Evolutionary conservation across 2,797 vertebrate species (phyloP), one percentile per base, ranked within the genome.

Genomic region (Kryptolebias ocellatus): DNA sequence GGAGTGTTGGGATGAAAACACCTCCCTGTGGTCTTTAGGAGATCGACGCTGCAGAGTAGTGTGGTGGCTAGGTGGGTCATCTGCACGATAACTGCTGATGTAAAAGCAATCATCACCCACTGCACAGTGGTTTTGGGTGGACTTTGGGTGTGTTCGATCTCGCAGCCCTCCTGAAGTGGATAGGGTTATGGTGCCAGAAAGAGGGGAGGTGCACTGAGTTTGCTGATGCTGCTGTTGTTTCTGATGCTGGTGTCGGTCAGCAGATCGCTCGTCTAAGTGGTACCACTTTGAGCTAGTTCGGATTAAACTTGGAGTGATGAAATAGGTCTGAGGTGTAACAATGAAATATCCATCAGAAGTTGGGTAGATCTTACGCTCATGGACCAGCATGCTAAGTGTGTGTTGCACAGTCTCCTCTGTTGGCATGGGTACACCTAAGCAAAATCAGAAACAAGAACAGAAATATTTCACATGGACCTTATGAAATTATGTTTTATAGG

Each of bases 221-320:
- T 90, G 90, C 60, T 92, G 92, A 78, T 89, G 83, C 76, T 84
- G 87, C 50, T 92, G 89, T 42, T 89, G 90, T 58, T 85, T 84
- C 59, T 84, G 87, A n/a, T 87, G 82, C 62, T 88, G 90, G 55
- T 89, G 85, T 80, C 96, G 89, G 74, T 97, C 97, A 67, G 95
- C 92, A 72, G 97, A 93, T 92, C 96, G 94, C 90, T 99, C 97
- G 0, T 99, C 98, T 90, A 99, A 92, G 90, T 98, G 97, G 90
- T 99, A 99, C 98, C 98, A 99, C 91, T 99, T 99, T 83, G 96
- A 98, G 89, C 96, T 98, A 90, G 96, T 98, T 92, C 97, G 94
- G 92, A 99, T 96, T 84, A 99, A 95, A 79, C 97, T 99, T 18
- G 98, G 97, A 5, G 98, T 99, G 83, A 99, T 98, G 84, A 98